Conservation (phyloP, 2,797 vertebrate species). For the Mormyrops boulengeri region DNA sequence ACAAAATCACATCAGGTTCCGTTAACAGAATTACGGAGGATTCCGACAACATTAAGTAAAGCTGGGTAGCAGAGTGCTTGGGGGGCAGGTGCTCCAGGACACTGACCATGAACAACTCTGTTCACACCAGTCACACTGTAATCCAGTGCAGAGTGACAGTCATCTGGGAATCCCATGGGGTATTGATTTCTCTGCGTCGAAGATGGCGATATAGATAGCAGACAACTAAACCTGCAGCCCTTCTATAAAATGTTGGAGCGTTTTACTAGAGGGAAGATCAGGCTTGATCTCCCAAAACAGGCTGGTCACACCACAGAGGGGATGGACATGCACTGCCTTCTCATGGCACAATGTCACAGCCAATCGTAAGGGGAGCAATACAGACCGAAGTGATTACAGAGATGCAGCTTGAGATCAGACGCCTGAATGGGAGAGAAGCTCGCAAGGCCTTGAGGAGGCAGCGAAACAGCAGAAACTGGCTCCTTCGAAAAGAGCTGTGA, state of each 20-base stretch:
- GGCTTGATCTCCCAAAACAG: neutral
- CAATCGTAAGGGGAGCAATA: neutral
- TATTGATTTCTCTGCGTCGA: neutral
- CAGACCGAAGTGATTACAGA: neutral
- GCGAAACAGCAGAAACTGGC: neutral
- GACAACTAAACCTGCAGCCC: neutral
- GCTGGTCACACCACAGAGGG: neutral
- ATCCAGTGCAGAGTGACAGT: neutral
- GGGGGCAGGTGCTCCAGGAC: neutral
- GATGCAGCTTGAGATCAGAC: neutral
- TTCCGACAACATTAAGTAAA: neutral
- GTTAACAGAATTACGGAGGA: neutral
- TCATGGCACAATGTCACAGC: neutral
- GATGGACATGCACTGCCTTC: neutral
- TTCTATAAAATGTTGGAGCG: neutral
- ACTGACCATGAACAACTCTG: neutral
- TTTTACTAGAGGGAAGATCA: neutral
- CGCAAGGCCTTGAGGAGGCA: neutral
- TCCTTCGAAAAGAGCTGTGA: neutral
- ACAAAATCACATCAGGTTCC: neutral
- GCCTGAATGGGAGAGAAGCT: neutral
- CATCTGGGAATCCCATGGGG: neutral
- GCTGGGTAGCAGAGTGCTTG: neutral
- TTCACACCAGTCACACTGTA: neutral
- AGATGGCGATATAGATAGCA: neutral